phyloP scores from a whole-genome alignment of 2,888 invertebrate species.

The Encarsia formosa region DNA sequence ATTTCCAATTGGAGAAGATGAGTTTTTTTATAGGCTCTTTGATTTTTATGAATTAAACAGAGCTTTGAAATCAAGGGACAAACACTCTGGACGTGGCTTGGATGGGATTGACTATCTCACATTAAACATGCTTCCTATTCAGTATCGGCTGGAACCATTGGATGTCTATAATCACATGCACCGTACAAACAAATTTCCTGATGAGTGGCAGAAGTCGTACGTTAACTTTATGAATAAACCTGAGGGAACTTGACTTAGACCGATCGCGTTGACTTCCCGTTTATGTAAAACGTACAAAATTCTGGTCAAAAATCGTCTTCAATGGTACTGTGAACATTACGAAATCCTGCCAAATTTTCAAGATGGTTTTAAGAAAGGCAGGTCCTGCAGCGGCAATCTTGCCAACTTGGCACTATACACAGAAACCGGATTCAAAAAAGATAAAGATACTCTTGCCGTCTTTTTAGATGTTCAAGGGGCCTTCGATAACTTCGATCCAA shows the following conservation, averaged over 20 bases:
- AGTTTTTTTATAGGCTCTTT: background rate
- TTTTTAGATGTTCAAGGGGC: background rate
- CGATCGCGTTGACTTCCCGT: background rate
- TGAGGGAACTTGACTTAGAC: background rate
- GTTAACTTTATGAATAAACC: background rate
- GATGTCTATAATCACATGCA: background rate
- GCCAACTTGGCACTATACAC: background rate
- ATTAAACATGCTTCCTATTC: background rate
- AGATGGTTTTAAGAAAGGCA: background rate
- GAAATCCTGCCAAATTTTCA: background rate
- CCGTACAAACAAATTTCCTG: background rate
- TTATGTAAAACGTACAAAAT: background rate
- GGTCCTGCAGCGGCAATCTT: background rate
- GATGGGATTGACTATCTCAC: background rate
- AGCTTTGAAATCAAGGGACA: background rate
- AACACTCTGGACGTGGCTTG: background rate
- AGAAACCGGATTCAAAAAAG: background rate
- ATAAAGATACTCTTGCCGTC: background rate
- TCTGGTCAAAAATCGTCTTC: background rate
- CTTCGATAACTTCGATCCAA: background rate
- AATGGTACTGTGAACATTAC: background rate
- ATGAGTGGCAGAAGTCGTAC: background rate
- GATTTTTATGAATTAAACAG: background rate
- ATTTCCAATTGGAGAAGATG: background rate
- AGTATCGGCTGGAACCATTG: background rate